Evolutionary conservation across 1,140 invertebrate species (phyloP), one percentile per base, ranked within the genome.

Genomic region (Agrilus planipennis): DNA sequence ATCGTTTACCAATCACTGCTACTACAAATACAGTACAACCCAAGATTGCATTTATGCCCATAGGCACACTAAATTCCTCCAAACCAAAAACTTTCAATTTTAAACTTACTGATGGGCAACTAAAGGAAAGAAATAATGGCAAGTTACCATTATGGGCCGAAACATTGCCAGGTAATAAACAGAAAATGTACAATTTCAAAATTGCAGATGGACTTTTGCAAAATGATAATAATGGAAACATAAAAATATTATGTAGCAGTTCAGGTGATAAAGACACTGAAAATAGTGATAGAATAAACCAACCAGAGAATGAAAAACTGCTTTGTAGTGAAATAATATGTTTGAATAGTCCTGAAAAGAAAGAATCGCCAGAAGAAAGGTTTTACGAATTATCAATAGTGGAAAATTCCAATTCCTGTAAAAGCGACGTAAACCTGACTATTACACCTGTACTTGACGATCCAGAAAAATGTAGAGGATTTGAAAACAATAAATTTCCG

Each of bases 141-240:
- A 58, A 62, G n/a, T n/a, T n/a, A n/a, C n/a, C n/a, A n/a, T n/a
- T n/a, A n/a, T n/a, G n/a, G n/a, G n/a, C n/a, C n/a, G n/a, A n/a
- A n/a, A n/a, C n/a, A n/a, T n/a, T n/a, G n/a, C n/a, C 57, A 34
- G 42, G 56, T 29, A 30, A 50, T 23, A 67, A 71, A 46, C 48
- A 60, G 11, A 68, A 59, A 42, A 61, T 73, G 51, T 68, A 71
- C 39, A 73, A 73, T 53, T 57, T 73, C 31, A 71, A 73, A 54
- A 66, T 74, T 25, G 64, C 63, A 17, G 72, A 71, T 54, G 69
- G 68, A 10, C 63, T 69, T 47, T 53, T 71, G 25, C 67, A 57
- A 38, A 51, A 55, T 16, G 67, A 70, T 35, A 57, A 51, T 19
- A 68, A 70, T 55, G 58, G 61, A n/a, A n/a, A n/a, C n/a, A 64